These are phyloP conservation scores for Rhaphigaster nebulosa DNA, from an alignment of 2,888 invertebrate genomes.

Conservation along the genomic window DNA sequence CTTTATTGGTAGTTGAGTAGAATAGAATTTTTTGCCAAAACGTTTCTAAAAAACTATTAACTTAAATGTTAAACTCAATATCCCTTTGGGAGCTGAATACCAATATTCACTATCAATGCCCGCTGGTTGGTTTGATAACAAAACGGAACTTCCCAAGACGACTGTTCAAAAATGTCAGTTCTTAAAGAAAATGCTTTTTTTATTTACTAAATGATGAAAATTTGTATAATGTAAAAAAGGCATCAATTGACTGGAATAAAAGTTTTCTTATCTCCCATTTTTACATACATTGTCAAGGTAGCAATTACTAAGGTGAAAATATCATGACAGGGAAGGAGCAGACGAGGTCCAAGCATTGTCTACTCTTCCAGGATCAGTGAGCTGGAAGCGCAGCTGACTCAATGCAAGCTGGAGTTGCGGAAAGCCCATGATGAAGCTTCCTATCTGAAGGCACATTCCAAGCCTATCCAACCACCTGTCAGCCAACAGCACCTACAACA, in stretches of 20 bases:
- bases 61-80: too few relatives aligned
- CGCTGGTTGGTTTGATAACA: too few relatives aligned
- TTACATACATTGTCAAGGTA: background rate
- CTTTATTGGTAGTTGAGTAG: too few relatives aligned
- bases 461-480: slow-evolving; percentile 56
- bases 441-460: slow-evolving; percentile 59
- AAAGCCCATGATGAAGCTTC: slow-evolving; percentile 78
- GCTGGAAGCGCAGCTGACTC: slow-evolving; percentile 85
- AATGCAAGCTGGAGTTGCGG: slow-evolving; percentile 81
- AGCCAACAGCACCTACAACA: slow-evolving; percentile 67
- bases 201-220: background rate
- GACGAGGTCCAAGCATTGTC: slow-evolving; percentile 80
- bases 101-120: too few relatives aligned
- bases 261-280: background rate
- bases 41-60: too few relatives aligned
- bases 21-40: too few relatives aligned
- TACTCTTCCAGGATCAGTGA: slow-evolving; percentile 89
- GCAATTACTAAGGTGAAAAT: background rate
- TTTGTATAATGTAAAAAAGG: background rate
- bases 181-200: too few relatives aligned
- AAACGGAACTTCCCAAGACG: background rate
- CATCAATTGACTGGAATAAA: background rate
- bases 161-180: background rate
- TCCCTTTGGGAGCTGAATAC: too few relatives aligned
- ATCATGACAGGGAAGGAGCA: slow-evolving; percentile 2